These are phyloP conservation scores for Yponomeuta sedellus DNA, from an alignment of 2,888 invertebrate species.

Conservation along the genomic window DNA sequence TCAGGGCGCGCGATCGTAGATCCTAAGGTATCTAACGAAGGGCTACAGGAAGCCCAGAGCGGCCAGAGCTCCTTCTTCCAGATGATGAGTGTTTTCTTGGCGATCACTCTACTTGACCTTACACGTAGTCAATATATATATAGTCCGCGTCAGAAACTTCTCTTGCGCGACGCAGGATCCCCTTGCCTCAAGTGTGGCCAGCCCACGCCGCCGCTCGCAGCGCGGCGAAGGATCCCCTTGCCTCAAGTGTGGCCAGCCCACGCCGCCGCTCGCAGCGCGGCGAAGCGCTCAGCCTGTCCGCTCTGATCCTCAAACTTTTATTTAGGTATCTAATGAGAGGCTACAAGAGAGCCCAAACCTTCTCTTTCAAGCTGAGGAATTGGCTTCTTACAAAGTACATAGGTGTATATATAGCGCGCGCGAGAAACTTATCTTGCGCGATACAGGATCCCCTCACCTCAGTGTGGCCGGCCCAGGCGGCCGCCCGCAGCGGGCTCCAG, in stretches of 20 bases:
- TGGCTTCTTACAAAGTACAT: conserved; percentile 93
- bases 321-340: too few species aligned
- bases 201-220: conserved; percentile 96
- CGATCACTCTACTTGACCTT: too few species aligned
- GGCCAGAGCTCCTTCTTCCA: too few species aligned
- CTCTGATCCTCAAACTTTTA: too few species aligned
- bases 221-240: conserved; percentile 17
- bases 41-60: too few species aligned
- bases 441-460: conserved; percentile 67
- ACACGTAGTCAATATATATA: too few species aligned
- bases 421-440: too few species aligned
- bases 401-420: not conserved
- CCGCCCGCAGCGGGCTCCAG: conserved; percentile 90
- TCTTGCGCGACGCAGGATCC: not conserved
- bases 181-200: conserved; percentile 88
- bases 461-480: conserved; percentile 97
- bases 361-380: too few species aligned
- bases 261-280: conserved; percentile 84
- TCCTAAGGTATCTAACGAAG: too few species aligned
- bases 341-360: too few species aligned
- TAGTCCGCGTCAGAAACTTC: not conserved
- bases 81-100: too few species aligned
- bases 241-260: conserved; percentile 96
- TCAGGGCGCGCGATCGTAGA: conserved; percentile 84
- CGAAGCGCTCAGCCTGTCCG: conserved; percentile 86